Base-by-base conservation (phyloP, 2,888 invertebrate genomes). In the Branchellion lobata region DNA sequence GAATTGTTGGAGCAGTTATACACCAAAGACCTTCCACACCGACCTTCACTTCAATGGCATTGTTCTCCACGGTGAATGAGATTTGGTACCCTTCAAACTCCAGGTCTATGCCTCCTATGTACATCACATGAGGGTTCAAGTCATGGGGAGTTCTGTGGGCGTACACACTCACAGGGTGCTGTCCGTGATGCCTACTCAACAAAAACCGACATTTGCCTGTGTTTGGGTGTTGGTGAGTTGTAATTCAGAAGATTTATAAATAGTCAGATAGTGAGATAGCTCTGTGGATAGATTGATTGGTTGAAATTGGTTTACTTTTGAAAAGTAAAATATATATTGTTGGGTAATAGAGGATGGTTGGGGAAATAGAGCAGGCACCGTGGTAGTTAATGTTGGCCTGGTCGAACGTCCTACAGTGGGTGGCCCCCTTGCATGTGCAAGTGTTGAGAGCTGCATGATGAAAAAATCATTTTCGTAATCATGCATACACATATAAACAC, bases 401-500 rank as follows among this genome's bases (percentile, higher is more conserved):
- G 40, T 73, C 73, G 47, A 73, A 73, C 8, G 73, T 40, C 24
- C 27, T 5, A 34, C 73, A 73, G 21, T 47, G 36, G 14, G 73
- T 73, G 18, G 51, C 40, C 2, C 73, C 73, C 18, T 40, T 27
- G 73, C 73, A 73, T 24, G 73, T 73, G 47, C 73, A 73, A 2
- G 73, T 27, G 18, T 34, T 27, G 8, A 47, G 51, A 24, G n/a
- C 73, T 73, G 73, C 14, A 57, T 57, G 8, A 57, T n/a, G 11
- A 24, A 18, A 57, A 57, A 3, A 57, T 24, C 21, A 57, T 57
- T n/a, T 24, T 8, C 24, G 3, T 24, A 57, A 24, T 47, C n/a
- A n/a, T n/a, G n/a, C n/a, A n/a, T n/a, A n/a, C n/a, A n/a, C n/a
- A n/a, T n/a, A n/a, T n/a, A n/a, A n/a, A n/a, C n/a, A n/a, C n/a